A percentile compares a stretch with the other conserved stretches of the same genome.
Evolutionary conservation across 2,888 invertebrate species (phyloP).

Genomic region (Melipona bicolor): DNA sequence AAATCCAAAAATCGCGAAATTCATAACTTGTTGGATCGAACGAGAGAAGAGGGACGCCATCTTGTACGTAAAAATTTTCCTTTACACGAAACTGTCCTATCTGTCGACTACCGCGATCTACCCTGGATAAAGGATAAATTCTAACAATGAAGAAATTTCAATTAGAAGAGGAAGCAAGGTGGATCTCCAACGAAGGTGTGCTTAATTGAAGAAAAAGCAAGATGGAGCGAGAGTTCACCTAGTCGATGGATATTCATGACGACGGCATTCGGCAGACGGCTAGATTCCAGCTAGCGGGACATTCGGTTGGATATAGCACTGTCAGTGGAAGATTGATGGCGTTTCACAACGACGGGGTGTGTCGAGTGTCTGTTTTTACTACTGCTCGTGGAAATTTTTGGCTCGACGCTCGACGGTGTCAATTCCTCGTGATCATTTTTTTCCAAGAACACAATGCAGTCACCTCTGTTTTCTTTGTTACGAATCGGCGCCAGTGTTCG

Average conservation of each 20-base stretch:
- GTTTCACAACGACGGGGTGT: conserved; percentile 10
- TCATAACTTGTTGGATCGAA: not conserved
- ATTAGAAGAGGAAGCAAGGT: not conserved
- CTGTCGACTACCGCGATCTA: not conserved
- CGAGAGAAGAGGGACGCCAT: too few species aligned
- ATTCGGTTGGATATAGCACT: conserved; percentile 2
- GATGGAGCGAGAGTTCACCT: not conserved
- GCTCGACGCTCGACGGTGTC: conserved; percentile 3
- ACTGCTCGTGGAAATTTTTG: conserved; percentile 7
- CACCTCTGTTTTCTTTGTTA: not conserved
- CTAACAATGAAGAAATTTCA: not conserved
- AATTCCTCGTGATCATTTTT: conserved; percentile 3
- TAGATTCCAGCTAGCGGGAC: conserved; percentile 1
- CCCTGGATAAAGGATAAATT: not conserved
- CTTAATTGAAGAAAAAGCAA: not conserved
- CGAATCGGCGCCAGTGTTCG: not conserved
- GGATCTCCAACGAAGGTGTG: not conserved
- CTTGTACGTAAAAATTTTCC: not conserved
- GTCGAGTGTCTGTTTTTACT: conserved; percentile 21
- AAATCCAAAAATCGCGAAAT: too few species aligned
- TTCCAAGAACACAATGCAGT: not conserved
- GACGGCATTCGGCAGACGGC: not conserved
- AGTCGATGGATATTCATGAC: not conserved
- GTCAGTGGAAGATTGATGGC: conserved; percentile 27
- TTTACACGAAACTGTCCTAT: not conserved